Evolutionary conservation across 2,797 vertebrate genomes (phyloP), one percentile per base, ranked within the genome.

Genomic region (Cetoscarus ocellatus): DNA sequence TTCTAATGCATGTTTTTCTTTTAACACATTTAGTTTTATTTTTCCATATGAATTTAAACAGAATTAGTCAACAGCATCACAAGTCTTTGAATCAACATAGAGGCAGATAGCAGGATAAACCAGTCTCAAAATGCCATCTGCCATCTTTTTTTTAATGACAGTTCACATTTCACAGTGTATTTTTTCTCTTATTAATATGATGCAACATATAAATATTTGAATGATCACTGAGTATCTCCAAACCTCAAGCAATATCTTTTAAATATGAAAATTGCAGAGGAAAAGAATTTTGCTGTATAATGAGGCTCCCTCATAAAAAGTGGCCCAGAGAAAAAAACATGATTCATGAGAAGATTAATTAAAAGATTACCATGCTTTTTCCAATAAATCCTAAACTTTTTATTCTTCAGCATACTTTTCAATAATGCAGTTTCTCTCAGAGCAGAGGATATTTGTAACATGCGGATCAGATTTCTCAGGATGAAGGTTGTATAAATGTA

Each of bases 231-330:
- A 10, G 14, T 39, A 19, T 36, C 39, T 11, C n/a, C 42, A 5
- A 39, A 10, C 18, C 2, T 7, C 15, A 13, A 61, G 70, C 61
- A 57, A 52, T 65, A 2, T 48, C 52, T 66, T 50, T 3, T 42
- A 42, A 17, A 35, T 2, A n/a, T 52, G 59, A n/a, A 18, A 34
- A 51, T 60, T 18, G 52, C 35, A 0, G 7, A 47, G 43, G 15
- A 11, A 56, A 65, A 40, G 4, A 8, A 72, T 63, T 64, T 72
- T 56, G 34, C 63, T 60, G 48, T 42, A 42, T 2, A 42, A 42
- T 42, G 11, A 10, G 4, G 10, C 35, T 45, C 9, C 27, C 42
- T 61, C 45, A 66, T 70, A n/a, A 73, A 62, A 65, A 58, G 34
- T 7, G 13, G 27, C 27, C 4, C 39, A n/a, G 11, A 47, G 18